Conservation (phyloP, 92 coral and sea anemone species). For the Muricea muricata region DNA sequence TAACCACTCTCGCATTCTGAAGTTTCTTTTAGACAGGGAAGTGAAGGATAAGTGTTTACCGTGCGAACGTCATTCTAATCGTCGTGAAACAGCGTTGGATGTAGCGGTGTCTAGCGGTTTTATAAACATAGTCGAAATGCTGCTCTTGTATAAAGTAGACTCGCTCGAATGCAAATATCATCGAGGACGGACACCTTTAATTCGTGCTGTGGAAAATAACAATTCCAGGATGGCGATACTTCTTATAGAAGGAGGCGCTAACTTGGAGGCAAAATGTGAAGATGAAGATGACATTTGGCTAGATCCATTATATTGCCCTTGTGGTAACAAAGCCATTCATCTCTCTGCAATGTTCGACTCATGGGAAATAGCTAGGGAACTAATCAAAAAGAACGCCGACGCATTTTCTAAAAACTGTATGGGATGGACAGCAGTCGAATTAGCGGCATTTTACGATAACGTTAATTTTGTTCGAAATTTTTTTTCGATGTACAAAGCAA, state of each 20-base stretch:
- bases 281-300: too few species aligned
- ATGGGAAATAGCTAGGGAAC: constrained; percentile 38
- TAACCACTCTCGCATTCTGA: constrained; percentile 56
- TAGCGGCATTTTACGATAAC: constrained; percentile 65
- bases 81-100: neutral
- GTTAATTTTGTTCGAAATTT: constrained; percentile 4
- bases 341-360: constrained; percentile 60
- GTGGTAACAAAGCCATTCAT: constrained; percentile 66
- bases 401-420: constrained; percentile 25
- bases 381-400: constrained; percentile 15
- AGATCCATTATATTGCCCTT: neutral
- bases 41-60: constrained; percentile 55
- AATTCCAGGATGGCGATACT: too few species aligned
- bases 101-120: too few species aligned
- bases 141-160: too few species aligned
- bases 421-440: constrained; percentile 21
- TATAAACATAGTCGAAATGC: too few species aligned
- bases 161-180: too few species aligned
- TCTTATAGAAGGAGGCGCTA: too few species aligned
- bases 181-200: too few species aligned
- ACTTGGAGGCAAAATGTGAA: too few species aligned
- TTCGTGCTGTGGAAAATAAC: too few species aligned
- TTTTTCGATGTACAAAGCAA: neutral
- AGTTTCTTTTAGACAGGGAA: constrained; percentile 26
- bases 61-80: too few species aligned